Percentiles rank a stretch among this genome's conserved stretches.
Conservation (phyloP, 2,113 vertebrate species). For the Lophotis ruficrista region DNA sequence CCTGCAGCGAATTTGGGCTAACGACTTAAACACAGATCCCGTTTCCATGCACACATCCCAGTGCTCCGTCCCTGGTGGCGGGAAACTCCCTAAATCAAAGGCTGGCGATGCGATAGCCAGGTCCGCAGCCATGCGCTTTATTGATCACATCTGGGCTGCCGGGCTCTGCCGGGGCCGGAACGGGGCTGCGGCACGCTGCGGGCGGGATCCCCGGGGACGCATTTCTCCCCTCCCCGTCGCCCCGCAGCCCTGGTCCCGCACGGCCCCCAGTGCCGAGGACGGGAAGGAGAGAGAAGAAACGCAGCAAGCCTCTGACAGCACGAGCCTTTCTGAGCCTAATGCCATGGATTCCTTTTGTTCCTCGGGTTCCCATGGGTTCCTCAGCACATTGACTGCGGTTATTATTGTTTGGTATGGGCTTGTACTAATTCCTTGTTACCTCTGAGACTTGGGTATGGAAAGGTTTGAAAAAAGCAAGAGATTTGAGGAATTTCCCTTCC, state of each 20-base stretch:
- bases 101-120: not conserved
- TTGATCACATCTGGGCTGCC: constrained; percentile 57
- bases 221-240: not conserved
- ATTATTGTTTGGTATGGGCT: constrained; percentile 6
- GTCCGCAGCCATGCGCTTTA: not conserved
- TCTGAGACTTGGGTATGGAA: not conserved
- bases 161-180: not conserved
- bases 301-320: not conserved
- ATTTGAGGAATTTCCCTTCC: constrained; percentile 2
- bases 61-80: constrained; percentile 45
- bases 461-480: not conserved
- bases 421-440: not conserved
- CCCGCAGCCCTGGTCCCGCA: not conserved
- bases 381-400: not conserved
- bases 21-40: constrained; percentile 66
- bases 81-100: constrained; percentile 68
- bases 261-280: rapidly evolving
- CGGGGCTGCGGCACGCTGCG: not conserved
- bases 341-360: not conserved
- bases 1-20: constrained; percentile 65
- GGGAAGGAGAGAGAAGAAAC: not conserved
- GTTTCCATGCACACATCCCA: constrained; percentile 67
- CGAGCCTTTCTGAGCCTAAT: not conserved
- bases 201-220: not conserved
- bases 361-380: not conserved